A percentile compares a stretch with the other conserved stretches of the same genome.
Evolutionary conservation across 1,140 invertebrate species (phyloP).

Genomic region (Trichonephila clavipes): DNA sequence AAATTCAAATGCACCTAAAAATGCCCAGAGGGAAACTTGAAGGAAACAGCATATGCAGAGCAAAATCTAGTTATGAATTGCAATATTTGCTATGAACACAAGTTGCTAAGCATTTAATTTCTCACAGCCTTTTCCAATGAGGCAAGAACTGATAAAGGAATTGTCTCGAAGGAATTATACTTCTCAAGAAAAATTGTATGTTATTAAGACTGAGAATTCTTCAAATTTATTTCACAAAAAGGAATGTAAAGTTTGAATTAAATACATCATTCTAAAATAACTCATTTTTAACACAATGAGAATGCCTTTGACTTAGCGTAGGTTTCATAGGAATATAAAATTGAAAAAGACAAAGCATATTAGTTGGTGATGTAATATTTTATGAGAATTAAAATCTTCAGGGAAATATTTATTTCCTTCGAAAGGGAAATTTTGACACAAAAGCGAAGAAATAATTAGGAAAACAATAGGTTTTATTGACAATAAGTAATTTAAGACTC

Average conservation of each 20-base stretch:
- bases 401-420: not conserved
- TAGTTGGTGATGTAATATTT: not conserved
- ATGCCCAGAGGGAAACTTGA: not conserved
- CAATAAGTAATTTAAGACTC: no score
- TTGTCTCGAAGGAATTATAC: not conserved
- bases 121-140: not conserved
- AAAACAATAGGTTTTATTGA: no score
- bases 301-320: not conserved
- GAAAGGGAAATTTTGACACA: no score
- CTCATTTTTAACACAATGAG: not conserved
- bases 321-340: not conserved
- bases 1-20: not conserved
- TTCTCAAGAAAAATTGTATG: not conserved
- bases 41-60: not conserved
- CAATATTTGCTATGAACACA: not conserved
- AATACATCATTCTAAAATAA: not conserved
- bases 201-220: not conserved
- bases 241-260: not conserved
- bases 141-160: not conserved
- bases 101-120: not conserved
- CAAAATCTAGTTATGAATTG: slow-evolving; percentile 30
- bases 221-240: slow-evolving; percentile 7
- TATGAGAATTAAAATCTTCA: not conserved
- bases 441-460: no score
- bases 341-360: not conserved